These are phyloP conservation scores for Petromus typicus DNA, from an alignment of 2,113 vertebrate species.

Conservation along the genomic window DNA sequence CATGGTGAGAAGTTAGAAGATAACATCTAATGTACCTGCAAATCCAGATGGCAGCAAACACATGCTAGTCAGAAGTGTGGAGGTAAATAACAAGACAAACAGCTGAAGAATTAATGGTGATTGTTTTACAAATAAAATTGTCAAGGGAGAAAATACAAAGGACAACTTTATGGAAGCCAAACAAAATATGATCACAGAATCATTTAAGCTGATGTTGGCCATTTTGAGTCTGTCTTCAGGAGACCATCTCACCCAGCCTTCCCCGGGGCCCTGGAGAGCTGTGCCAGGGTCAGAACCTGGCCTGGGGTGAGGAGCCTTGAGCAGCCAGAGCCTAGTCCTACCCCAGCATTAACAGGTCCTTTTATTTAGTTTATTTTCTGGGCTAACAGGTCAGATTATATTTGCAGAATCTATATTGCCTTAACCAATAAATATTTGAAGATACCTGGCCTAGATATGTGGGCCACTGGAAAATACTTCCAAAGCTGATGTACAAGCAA, in stretches of 20 bases:
- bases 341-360: not conserved
- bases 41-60: not conserved
- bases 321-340: not conserved
- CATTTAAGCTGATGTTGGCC: not conserved
- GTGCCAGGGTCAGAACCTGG: too few relatives aligned
- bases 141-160: not conserved
- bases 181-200: not conserved
- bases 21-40: not conserved
- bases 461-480: conserved; percentile 3
- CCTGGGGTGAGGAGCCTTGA: not conserved
- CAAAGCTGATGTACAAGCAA: conserved; percentile 29
- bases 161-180: not conserved
- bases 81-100: not conserved
- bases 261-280: not conserved
- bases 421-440: conserved; percentile 50
- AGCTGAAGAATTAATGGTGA: conserved; percentile 18
- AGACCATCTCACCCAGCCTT: not conserved
- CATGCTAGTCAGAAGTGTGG: not conserved
- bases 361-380: not conserved
- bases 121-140: conserved; percentile 45
- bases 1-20: not conserved
- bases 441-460: not conserved
- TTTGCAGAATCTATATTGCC: not conserved
- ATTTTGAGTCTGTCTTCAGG: not conserved
- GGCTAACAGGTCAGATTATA: not conserved